Evolutionary conservation across 2,113 vertebrate genomes (phyloP).

Genomic region (Engraulis encrasicolus): DNA sequence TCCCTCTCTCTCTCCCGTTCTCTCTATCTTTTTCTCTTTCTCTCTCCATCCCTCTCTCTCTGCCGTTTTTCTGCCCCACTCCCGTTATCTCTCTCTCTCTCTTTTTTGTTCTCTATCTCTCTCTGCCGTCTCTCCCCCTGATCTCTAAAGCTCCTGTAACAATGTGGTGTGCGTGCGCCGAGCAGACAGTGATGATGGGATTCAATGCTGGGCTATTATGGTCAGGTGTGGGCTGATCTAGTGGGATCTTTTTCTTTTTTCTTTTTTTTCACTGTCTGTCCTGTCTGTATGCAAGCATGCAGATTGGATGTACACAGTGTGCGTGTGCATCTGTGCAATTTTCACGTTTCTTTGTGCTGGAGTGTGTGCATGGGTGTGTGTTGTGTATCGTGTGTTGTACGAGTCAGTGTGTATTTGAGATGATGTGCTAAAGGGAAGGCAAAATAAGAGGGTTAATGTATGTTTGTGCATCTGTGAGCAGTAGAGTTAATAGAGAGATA

Average conservation of each 20-base stretch:
- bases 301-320: not conserved
- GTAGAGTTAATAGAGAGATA: too few relatives aligned
- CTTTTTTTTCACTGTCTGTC: constrained; percentile 22
- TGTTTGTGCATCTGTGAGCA: not conserved
- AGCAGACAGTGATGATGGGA: constrained; percentile 57
- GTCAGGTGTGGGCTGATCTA: constrained; percentile 66
- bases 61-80: constrained; percentile 38
- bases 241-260: too few relatives aligned
- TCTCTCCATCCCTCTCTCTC: constrained; percentile 30
- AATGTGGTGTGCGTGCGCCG: constrained; percentile 64
- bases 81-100: constrained; percentile 40
- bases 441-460: too few relatives aligned
- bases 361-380: constrained; percentile 26
- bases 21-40: constrained; percentile 45
- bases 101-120: constrained; percentile 40
- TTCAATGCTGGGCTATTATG: constrained; percentile 64
- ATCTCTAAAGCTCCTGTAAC: constrained; percentile 73
- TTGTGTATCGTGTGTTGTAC: constrained; percentile 25
- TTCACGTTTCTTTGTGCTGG: constrained; percentile 15
- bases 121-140: constrained; percentile 53
- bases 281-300: not conserved
- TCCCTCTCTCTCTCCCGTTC: constrained; percentile 49
- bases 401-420: not conserved
- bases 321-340: not conserved
- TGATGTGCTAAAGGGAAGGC: too few relatives aligned